These are phyloP conservation scores for Rhynchonycteris naso DNA, from an alignment of 2,797 vertebrate genomes.

Conservation along the genomic window DNA sequence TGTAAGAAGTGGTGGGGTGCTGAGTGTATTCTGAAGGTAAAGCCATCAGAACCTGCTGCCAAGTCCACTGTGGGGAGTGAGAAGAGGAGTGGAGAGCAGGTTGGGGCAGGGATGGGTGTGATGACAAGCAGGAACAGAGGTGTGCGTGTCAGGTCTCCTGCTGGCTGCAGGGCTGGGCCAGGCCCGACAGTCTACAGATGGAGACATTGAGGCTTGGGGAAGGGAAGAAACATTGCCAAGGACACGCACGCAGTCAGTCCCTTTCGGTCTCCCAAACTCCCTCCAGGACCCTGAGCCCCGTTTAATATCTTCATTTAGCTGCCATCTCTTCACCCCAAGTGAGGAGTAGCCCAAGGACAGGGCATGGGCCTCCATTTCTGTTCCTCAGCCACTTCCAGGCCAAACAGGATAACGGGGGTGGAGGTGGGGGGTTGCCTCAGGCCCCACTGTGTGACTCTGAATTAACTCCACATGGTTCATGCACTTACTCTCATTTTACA, in stretches of 20 bases:
- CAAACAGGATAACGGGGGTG: not conserved
- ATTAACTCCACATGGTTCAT: rapidly evolving
- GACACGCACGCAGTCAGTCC: not conserved
- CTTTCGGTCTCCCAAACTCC: not conserved
- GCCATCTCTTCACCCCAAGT: not conserved
- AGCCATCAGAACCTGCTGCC: not conserved
- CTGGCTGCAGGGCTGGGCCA: not conserved
- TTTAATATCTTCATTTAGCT: not conserved
- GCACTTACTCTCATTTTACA: not conserved
- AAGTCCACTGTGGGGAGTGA: rapidly evolving
- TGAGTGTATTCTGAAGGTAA: not conserved
- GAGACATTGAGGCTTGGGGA: not conserved
- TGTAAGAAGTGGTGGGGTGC: rapidly evolving
- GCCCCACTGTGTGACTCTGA: not conserved
- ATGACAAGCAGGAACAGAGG: not conserved
- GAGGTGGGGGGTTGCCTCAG: not conserved
- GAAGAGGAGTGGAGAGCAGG: not conserved
- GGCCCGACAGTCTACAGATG: not conserved
- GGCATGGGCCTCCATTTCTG: not conserved
- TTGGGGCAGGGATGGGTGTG: rapidly evolving
- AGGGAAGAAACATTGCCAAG: not conserved
- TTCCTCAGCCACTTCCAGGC: not conserved
- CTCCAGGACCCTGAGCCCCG: not conserved
- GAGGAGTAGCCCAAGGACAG: not conserved
- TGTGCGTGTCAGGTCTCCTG: rapidly evolving